A percentile compares a stretch with the other conserved stretches of the same genome.
Conservation (phyloP, 1,140 invertebrate genomes). For the Drosophila bocqueti region DNA sequence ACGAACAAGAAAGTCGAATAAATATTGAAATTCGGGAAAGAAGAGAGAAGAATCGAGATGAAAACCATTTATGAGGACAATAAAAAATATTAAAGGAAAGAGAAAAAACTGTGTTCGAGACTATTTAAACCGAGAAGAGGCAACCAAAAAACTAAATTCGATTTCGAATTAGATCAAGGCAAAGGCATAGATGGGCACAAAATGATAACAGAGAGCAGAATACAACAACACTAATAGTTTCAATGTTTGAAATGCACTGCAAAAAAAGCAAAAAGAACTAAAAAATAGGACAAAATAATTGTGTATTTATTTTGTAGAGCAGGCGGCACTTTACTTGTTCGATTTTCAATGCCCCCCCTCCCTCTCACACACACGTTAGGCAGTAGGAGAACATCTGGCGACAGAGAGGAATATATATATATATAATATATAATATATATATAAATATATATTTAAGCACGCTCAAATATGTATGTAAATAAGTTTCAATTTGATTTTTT, state of each 20-base stretch:
- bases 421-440: slow-evolving; percentile 25
- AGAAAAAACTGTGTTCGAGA: slow-evolving; percentile 15
- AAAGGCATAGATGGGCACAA: slow-evolving; percentile 30
- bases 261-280: background rate
- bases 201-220: background rate
- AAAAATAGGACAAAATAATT: slow-evolving; percentile 8
- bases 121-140: slow-evolving; percentile 2
- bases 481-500: slow-evolving; percentile 71
- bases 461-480: slow-evolving; percentile 71
- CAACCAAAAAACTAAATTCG: slow-evolving; percentile 17
- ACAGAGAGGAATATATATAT: slow-evolving; percentile 48
- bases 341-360: slow-evolving; percentile 39
- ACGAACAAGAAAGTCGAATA: slow-evolving; percentile 2
- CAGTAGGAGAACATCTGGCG: slow-evolving; percentile 41
- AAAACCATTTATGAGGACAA: slow-evolving; percentile 72
- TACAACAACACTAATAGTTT: slow-evolving; percentile 38
- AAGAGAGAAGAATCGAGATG: background rate
- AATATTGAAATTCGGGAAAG: slow-evolving; percentile 4
- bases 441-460: slow-evolving; percentile 45
- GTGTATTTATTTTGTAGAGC: slow-evolving; percentile 34
- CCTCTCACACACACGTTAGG: slow-evolving; percentile 13
- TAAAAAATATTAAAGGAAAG: slow-evolving; percentile 64
- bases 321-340: slow-evolving; percentile 26
- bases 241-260: slow-evolving; percentile 16
- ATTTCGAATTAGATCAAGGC: slow-evolving; percentile 32